Conservation (phyloP, 2,797 vertebrate species). For the Paguma larvata region DNA sequence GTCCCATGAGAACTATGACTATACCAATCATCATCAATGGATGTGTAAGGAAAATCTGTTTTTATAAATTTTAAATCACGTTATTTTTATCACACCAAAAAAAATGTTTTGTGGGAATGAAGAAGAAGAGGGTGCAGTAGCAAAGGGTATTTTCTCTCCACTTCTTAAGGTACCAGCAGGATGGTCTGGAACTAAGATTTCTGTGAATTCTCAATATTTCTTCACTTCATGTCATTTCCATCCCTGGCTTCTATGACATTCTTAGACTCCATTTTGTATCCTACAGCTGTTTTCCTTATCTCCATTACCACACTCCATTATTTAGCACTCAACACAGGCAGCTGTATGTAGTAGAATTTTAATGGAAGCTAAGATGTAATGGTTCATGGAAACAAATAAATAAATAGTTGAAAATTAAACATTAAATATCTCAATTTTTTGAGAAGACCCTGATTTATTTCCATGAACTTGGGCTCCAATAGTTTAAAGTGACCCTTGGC, state of each 20-base stretch:
- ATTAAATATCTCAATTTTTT: neutral
- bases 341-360: constrained; percentile 2
- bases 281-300: neutral
- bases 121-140: accelerated
- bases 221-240: neutral
- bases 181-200: neutral
- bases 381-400: neutral
- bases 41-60: neutral
- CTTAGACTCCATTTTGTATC: neutral
- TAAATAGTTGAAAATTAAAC: constrained; percentile 5
- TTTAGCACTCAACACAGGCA: neutral
- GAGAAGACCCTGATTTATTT: neutral
- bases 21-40: neutral
- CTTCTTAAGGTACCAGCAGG: neutral
- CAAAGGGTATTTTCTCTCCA: neutral
- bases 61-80: neutral
- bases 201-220: neutral
- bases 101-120: neutral
- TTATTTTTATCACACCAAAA: neutral
- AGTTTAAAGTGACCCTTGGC: neutral
- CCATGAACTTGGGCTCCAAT: neutral
- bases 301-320: neutral
- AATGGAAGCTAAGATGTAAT: neutral
- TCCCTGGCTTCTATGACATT: neutral
- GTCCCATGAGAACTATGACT: neutral